Percentiles rank a stretch among this genome's conserved stretches.
These are phyloP conservation scores for Dysidea cf. avara DNA, from an alignment of 37 sponge, comb jelly and placozoan species.

Conservation along the genomic window DNA sequence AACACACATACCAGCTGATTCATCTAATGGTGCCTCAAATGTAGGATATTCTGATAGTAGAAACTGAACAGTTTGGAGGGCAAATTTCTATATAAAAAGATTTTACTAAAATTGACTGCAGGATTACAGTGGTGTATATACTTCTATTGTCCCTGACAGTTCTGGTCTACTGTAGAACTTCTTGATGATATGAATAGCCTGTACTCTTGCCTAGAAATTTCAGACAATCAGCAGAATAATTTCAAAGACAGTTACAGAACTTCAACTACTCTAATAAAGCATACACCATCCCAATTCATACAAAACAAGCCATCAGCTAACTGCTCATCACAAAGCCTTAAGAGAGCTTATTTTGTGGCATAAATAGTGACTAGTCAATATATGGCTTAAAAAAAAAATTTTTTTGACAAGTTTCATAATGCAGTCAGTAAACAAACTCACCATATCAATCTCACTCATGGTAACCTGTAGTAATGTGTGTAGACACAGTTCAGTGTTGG, in stretches of 20 bases:
- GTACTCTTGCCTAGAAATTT: constrained; percentile 68
- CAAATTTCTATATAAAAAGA: constrained; percentile 47
- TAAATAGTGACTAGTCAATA: no score
- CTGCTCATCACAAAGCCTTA: no score
- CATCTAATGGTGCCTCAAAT: constrained; percentile 20
- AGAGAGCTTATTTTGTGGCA: no score
- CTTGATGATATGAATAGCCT: constrained; percentile 79
- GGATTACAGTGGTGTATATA: not conserved
- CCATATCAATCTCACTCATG: constrained; percentile 70
- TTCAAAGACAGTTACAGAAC: constrained; percentile 12
- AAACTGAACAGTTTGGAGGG: constrained; percentile 61
- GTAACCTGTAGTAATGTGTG: constrained; percentile 82
- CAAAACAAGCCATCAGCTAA: no score
- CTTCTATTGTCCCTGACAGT: constrained; percentile 75
- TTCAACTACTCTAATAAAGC: constrained; percentile 10
- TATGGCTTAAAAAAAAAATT: no score
- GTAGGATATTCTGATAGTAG: constrained; percentile 71
- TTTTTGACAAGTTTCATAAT: no score
- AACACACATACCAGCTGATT: constrained; percentile 24
- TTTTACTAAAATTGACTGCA: not conserved
- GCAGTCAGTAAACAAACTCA: constrained; percentile 5
- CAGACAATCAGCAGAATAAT: no score
- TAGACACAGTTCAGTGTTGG: constrained; percentile 61
- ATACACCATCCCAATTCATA: no score
- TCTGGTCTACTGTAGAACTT: constrained; percentile 58